Percentiles rank a stretch among this genome's conserved stretches.
Conservation (phyloP, 2,113 vertebrate genomes). For the Cettia cetti region DNA sequence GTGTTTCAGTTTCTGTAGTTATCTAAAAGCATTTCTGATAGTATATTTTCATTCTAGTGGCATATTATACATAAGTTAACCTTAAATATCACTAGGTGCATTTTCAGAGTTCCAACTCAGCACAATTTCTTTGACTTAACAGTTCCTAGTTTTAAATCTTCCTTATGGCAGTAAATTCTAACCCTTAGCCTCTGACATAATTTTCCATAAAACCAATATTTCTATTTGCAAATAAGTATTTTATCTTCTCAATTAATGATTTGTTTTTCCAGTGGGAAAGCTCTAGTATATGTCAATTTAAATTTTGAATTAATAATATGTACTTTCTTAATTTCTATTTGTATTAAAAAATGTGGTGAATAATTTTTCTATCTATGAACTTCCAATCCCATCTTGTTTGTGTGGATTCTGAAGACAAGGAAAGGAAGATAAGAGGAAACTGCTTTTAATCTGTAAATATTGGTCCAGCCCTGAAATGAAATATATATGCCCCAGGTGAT, state of each 20-base stretch:
- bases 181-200: neutral
- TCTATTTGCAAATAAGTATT: constrained; percentile 1
- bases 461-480: neutral
- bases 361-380: neutral
- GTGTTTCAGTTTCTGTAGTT: neutral
- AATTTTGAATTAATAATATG: neutral
- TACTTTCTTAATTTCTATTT: neutral
- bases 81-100: neutral
- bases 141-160: neutral
- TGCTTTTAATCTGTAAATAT: neutral
- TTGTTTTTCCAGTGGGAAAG: neutral
- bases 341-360: neutral
- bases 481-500: neutral
- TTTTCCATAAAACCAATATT: neutral
- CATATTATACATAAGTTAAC: neutral
- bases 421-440: neutral
- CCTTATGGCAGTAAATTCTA: neutral
- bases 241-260: neutral
- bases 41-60: neutral
- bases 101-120: neutral
- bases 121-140: neutral
- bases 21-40: neutral
- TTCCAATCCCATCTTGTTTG: neutral
- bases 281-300: neutral
- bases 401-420: neutral